These are phyloP conservation scores for Bothrops jararaca DNA, from an alignment of 2,113 vertebrate genomes.

Conservation along the genomic window DNA sequence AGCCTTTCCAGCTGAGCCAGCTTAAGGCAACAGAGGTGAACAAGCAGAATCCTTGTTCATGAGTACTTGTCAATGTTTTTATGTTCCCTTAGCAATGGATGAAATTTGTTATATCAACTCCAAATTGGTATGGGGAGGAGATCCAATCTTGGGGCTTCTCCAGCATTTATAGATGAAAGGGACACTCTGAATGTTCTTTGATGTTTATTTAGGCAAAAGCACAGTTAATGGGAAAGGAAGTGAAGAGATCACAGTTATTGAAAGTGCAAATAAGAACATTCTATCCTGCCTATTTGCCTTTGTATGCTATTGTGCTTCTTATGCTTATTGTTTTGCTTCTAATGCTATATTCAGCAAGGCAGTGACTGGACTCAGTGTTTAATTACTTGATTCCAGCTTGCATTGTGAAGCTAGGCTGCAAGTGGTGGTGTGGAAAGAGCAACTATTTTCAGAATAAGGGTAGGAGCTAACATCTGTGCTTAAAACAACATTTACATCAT, in stretches of 20 bases:
- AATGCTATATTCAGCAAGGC: background rate
- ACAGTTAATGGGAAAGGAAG: background rate
- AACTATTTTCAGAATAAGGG: slow-evolving; percentile 6
- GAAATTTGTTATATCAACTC: background rate
- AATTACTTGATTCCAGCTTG: background rate
- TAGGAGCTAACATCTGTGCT: background rate
- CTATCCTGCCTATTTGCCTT: background rate
- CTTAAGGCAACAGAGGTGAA: background rate
- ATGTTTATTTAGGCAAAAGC: background rate
- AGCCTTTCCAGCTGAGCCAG: background rate
- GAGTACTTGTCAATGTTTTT: background rate
- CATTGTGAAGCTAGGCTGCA: background rate
- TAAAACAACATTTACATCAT: background rate
- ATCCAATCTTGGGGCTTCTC: background rate
- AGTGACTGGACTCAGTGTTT: background rate
- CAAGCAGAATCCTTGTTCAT: background rate
- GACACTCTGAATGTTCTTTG: background rate
- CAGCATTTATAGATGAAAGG: background rate
- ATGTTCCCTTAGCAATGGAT: background rate
- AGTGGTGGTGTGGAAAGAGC: background rate
- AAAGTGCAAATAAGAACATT: background rate
- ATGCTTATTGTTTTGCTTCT: background rate
- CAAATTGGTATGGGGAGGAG: background rate
- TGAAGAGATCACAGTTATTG: background rate
- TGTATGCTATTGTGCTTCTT: background rate